Evolutionary conservation across 2,113 vertebrate species (phyloP).

Genomic region (Ahaetulla prasina): DNA sequence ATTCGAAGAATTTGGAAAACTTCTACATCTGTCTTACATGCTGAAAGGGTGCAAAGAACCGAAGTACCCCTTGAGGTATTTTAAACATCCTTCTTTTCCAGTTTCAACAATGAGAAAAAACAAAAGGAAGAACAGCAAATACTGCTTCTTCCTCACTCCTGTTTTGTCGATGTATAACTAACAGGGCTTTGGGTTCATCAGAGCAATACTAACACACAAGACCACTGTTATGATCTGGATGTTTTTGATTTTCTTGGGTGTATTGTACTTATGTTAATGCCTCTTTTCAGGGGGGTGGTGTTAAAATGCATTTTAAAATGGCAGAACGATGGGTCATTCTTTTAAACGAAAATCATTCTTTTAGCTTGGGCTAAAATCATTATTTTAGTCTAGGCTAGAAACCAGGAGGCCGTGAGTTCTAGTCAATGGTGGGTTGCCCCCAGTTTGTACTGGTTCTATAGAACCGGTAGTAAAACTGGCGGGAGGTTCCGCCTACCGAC

Average conservation of each 20-base stretch:
- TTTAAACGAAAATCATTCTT: background rate
- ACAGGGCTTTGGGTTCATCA: background rate
- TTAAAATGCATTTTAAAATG: background rate
- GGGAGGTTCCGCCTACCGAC: no score
- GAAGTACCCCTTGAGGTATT: background rate
- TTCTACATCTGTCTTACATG: background rate
- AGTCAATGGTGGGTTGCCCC: no score
- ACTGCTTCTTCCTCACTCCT: background rate
- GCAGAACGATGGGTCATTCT: background rate
- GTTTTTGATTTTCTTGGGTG: background rate
- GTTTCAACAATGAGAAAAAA: background rate
- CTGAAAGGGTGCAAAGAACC: background rate
- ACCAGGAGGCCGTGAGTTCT: background rate
- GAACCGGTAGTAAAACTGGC: no score
- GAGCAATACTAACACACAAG: background rate
- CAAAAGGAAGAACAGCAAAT: background rate
- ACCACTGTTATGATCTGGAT: background rate
- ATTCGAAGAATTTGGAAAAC: background rate
- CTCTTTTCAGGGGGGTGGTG: background rate
- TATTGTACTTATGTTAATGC: background rate
- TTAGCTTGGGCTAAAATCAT: background rate
- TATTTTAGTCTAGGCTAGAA: background rate
- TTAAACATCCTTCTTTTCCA: background rate
- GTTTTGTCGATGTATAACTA: background rate
- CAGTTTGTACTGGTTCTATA: no score